Evolutionary conservation across 2,888 invertebrate genomes (phyloP), one percentile per base, ranked within the genome.

Genomic region (Coleophora deauratella): DNA sequence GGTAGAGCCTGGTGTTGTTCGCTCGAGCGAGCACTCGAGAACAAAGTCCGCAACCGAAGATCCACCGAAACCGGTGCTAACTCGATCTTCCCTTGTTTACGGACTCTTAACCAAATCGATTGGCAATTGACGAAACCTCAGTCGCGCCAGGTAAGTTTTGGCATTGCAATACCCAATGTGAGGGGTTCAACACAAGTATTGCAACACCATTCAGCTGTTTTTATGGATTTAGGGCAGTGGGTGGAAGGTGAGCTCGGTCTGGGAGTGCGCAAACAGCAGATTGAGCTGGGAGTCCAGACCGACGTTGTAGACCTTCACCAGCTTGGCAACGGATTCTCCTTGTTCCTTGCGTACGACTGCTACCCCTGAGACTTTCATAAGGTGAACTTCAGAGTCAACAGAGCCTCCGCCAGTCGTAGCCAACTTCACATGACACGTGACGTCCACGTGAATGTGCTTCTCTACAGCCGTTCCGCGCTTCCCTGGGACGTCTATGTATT

Each of bases 201-300:
- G 71, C 55, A 72, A 67, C 57, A 76, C 80, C 78, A 78, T 79
- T 80, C 81, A 27, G 47, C 43, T 55, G 57, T 52, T 40, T 48
- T 41, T 11, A 31, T 32, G 11, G 30, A 49, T 66, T 84, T 84
- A 87, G 53, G 86, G 86, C 49, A 79, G 51, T 1, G 90, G 90
- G 64, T 88, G 81, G 78, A 91, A 91, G 34, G 88, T 87, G 37
- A 91, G 82, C 70, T 90, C 89, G 37, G 89, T 88, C 60, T 90
- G 88, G 48, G 89, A 89, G 67, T 88, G 88, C 1, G 89, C 88
- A 66, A 91, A 91, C 44, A 91, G 70, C 44, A 90, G 70, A 65
- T 90, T 90, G 52, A 91, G 66, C 62, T 91, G 90, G 0, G 91
- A 91, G 66, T 91, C 91, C 52, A 91, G 71, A 49, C 91, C 91